A percentile compares a stretch with the other conserved stretches of the same genome.
phyloP scores from a whole-genome alignment of 1,140 invertebrate genomes.

The Drosophila nebulosa region DNA sequence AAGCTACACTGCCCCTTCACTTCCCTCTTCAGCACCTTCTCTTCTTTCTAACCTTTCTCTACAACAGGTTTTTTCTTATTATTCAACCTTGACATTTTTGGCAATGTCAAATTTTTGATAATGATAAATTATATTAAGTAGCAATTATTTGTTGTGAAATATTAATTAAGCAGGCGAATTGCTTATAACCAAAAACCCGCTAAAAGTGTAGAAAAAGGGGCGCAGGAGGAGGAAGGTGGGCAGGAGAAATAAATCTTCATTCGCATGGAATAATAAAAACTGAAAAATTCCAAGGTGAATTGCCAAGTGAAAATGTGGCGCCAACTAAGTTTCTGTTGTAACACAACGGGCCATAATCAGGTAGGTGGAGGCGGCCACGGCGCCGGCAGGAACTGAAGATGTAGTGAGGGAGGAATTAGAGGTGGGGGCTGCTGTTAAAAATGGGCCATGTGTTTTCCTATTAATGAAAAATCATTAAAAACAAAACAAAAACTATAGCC shows the following conservation, averaged over 20 bases:
- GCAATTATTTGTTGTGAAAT: conserved; percentile 13
- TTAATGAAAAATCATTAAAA: background rate
- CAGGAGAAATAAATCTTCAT: background rate
- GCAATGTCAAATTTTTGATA: conserved; percentile 28
- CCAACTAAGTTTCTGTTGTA: background rate
- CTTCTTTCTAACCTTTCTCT: background rate
- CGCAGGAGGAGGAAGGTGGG: background rate
- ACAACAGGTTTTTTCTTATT: conserved; percentile 8
- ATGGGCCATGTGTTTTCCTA: background rate
- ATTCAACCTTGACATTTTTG: conserved; percentile 45
- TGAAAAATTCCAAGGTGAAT: background rate
- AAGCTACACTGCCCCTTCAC: background rate
- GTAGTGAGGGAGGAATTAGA: background rate
- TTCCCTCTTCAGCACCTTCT: background rate
- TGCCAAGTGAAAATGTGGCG: background rate
- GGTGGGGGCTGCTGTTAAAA: background rate
- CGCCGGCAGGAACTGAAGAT: background rate
- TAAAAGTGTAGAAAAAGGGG: background rate
- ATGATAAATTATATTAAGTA: conserved; percentile 34
- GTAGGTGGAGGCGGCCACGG: background rate
- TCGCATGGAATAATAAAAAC: background rate
- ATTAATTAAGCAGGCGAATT: background rate
- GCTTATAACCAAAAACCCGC: background rate
- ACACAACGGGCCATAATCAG: background rate
- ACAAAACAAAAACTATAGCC: background rate